Base-by-base conservation (phyloP, 2,113 vertebrate genomes). In the Gymnocephalus cernua region DNA sequence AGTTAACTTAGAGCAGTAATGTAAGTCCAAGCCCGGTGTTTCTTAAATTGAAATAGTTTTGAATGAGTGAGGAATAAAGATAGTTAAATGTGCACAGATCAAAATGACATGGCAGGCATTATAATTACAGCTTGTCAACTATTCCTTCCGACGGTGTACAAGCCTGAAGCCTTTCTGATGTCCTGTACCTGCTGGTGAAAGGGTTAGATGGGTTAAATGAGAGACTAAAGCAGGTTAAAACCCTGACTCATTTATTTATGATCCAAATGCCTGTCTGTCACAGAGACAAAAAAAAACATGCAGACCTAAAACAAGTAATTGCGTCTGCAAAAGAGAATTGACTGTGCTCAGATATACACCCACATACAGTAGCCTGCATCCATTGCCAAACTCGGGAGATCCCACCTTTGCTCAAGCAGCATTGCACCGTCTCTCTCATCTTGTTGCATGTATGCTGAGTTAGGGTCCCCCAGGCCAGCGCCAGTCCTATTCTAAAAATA, bases 401-500 rank as follows among this genome's bases (percentile, higher is more conserved):
- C 59, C 87, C 58, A 85, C 84, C 90, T 90, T 83, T 84, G 72
- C 88, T 87, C 44, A 3, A 64, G 78, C 81, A 74, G 53, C 38
- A 51, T 62, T 57, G 79, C 79, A 61, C 32, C 25, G 21, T 35
- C 56, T 69, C 76, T 86, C 84, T 86, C 87, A 88, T 88, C 90
- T 88, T 27, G 51, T 53, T 85, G 71, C 80, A 72, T 80, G 81
- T 71, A 70, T 62, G 79, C 92, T 19, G 81, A 88, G 86, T 88
- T 90, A 84, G 90, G 88, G 89, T 93, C 92, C 92, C 93, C 90
- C 87, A 88, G 91, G 91, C 88, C 83, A 65, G 74, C 72, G 90
- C 88, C 83, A 63, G 77, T 74, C 76, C 83, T 65, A 4, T 12
- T 82, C 93, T 93, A 95, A 93, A 94, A 93, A 95, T 95, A 95